Percentiles rank a stretch among this genome's conserved stretches.
phyloP scores from a whole-genome alignment of 2,797 vertebrate genomes.

The Pterois miles region DNA sequence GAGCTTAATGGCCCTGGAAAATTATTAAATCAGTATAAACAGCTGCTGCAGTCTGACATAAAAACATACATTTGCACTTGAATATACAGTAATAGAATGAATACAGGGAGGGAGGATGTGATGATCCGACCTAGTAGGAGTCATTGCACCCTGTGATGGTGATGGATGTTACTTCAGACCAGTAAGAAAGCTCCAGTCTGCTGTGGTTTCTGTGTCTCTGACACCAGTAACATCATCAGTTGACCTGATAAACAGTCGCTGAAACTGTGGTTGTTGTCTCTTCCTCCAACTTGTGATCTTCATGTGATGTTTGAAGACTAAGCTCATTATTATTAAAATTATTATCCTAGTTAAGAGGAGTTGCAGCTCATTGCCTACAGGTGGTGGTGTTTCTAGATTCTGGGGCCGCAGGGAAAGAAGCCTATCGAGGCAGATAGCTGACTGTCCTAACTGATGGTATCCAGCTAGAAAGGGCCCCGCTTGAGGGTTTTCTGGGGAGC shows the following conservation, averaged over 20 bases:
- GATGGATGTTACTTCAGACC: background rate
- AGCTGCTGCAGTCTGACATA: background rate
- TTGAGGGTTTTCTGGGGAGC: no score
- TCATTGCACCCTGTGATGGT: background rate
- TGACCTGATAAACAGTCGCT: background rate
- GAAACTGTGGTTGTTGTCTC: background rate
- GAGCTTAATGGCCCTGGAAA: background rate
- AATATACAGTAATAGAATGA: background rate
- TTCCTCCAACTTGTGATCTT: background rate
- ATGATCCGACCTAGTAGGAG: background rate
- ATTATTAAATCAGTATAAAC: background rate
- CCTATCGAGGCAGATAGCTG: no score
- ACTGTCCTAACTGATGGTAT: no score
- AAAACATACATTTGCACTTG: background rate
- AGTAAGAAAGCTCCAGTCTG: background rate
- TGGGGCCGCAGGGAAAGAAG: no score
- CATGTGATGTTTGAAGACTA: background rate
- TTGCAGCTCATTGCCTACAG: no score
- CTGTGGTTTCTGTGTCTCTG: background rate
- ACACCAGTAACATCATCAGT: background rate
- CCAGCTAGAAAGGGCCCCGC: no score
- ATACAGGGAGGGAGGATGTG: background rate
- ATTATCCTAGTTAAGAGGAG: no score
- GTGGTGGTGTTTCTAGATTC: no score
- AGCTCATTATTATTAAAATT: background rate